These are phyloP conservation scores for Danionella dracula DNA, from an alignment of 2,797 vertebrate species.

Conservation along the genomic window DNA sequence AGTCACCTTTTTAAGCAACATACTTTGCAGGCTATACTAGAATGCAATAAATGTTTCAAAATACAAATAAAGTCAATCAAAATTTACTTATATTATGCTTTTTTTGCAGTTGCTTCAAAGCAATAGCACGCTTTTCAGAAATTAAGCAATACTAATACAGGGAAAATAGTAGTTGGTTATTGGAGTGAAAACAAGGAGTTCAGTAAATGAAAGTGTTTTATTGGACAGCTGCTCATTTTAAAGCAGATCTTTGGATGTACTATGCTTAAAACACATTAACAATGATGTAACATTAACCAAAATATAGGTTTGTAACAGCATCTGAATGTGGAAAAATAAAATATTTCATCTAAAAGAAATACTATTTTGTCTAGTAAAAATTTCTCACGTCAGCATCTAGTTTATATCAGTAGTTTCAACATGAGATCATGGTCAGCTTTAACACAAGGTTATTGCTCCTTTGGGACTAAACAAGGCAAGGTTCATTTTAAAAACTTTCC, in stretches of 20 bases:
- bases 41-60: no score
- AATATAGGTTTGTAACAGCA: not conserved
- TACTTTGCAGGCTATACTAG: no score
- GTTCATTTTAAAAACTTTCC: not conserved
- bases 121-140: no score
- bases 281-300: not conserved
- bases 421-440: not conserved
- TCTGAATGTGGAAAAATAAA: not conserved
- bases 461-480: not conserved
- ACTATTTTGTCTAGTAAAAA: not conserved
- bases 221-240: not conserved
- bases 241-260: not conserved
- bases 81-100: no score
- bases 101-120: no score
- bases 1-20: no score
- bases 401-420: not conserved
- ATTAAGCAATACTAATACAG: no score
- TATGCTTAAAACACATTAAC: not conserved
- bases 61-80: no score
- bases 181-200: no score
- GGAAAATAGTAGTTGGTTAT: no score
- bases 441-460: not conserved
- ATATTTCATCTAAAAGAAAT: not conserved
- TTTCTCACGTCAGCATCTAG: not conserved
- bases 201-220: not conserved